Conservation (phyloP, 2,888 invertebrate genomes). For the Caenorhabditis becei region DNA sequence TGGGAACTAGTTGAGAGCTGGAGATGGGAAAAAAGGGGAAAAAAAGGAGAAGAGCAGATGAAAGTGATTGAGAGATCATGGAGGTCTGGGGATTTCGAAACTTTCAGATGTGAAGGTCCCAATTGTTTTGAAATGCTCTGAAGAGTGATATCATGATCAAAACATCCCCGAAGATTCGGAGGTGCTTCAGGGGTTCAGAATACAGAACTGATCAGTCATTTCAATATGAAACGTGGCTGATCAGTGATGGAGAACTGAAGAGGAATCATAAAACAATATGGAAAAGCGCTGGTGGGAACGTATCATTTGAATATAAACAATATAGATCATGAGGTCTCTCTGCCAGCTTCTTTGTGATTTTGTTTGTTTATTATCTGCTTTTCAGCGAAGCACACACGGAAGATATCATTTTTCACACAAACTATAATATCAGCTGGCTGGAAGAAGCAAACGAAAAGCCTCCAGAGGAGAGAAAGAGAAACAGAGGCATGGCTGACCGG, state of each 20-base stretch:
- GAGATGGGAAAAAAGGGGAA: background rate
- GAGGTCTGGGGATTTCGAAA: background rate
- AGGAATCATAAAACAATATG: constrained; percentile 10
- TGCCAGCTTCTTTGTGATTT: background rate
- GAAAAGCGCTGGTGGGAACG: background rate
- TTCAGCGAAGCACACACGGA: constrained; percentile 23
- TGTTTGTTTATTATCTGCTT: constrained; percentile 48
- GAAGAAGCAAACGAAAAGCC: constrained; percentile 32
- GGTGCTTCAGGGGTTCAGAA: too few relatives aligned
- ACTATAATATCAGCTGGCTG: constrained; percentile 15
- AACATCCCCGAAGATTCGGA: too few relatives aligned
- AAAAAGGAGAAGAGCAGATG: background rate
- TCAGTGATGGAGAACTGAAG: background rate
- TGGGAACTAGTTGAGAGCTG: background rate
- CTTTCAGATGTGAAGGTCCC: background rate
- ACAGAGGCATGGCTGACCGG: constrained; percentile 28
- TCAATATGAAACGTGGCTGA: background rate
- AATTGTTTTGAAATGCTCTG: background rate
- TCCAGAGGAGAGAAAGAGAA: background rate
- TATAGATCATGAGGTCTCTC: constrained; percentile 30
- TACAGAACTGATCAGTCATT: background rate
- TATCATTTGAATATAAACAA: constrained; percentile 54
- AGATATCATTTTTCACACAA: constrained; percentile 43
- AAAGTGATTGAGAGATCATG: background rate
- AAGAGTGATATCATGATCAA: too few relatives aligned